Conservation (phyloP, 2,888 invertebrate genomes). For the Nasonovia ribisnigri region DNA sequence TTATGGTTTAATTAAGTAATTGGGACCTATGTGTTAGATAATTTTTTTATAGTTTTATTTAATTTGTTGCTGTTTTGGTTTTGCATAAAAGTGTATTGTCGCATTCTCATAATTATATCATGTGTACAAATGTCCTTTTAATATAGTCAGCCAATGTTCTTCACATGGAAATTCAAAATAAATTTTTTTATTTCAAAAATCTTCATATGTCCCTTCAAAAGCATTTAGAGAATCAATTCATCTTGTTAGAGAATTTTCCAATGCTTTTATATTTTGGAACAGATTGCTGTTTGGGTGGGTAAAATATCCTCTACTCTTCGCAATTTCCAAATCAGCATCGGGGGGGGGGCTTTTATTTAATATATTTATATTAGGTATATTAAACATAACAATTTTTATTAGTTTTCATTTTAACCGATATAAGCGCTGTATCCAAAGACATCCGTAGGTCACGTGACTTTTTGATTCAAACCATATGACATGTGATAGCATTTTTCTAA, state of each 20-base stretch:
- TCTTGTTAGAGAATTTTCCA: background rate
- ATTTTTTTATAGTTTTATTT: background rate
- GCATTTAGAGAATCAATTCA: background rate
- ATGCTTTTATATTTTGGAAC: background rate
- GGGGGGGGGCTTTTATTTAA: too few relatives aligned
- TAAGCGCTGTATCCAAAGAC: too few relatives aligned
- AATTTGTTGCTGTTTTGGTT: background rate
- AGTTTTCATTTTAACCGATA: too few relatives aligned
- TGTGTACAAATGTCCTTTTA: background rate
- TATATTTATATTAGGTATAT: too few relatives aligned
- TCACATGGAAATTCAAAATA: background rate
- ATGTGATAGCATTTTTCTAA: too few relatives aligned
- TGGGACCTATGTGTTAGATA: too few relatives aligned
- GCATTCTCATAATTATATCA: conserved; percentile 4
- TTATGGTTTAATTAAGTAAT: background rate
- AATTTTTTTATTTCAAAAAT: background rate
- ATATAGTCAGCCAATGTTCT: background rate
- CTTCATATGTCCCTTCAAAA: background rate
- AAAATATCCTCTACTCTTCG: background rate
- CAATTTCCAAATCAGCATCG: background rate
- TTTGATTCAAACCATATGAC: too few relatives aligned
- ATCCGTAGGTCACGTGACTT: too few relatives aligned
- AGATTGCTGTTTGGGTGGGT: background rate
- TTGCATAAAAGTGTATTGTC: background rate
- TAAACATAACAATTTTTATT: too few relatives aligned